Conservation (phyloP, 2,888 invertebrate species). For the Rhopalosiphum nymphaeae region DNA sequence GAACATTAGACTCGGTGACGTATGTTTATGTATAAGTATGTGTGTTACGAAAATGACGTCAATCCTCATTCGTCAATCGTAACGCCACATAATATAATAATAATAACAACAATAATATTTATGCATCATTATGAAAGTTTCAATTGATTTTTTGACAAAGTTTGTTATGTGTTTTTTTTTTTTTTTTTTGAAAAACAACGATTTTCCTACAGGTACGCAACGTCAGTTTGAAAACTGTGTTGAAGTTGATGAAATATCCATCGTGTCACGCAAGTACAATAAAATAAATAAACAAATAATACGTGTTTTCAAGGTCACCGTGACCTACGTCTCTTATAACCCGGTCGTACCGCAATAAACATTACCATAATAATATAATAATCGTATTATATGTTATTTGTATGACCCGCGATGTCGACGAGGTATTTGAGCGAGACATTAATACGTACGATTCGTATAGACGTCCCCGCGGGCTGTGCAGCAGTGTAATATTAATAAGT, state of each 20-base stretch:
- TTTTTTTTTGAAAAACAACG: neutral
- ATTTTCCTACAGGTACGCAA: neutral
- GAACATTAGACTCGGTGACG: neutral
- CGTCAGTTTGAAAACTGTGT: neutral
- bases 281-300: neutral
- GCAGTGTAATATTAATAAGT: neutral
- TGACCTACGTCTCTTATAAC: neutral
- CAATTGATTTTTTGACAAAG: neutral
- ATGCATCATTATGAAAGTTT: neutral
- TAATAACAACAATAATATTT: neutral
- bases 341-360: neutral
- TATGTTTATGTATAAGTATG: neutral
- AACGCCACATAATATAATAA: neutral
- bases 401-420: neutral
- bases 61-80: neutral
- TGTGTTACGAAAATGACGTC: neutral
- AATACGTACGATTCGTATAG: neutral
- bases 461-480: neutral
- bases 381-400: neutral
- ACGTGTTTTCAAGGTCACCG: neutral
- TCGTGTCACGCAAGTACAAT: neutral
- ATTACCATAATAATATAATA: neutral
- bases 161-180: neutral
- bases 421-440: neutral
- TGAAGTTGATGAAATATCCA: neutral